Conservation (phyloP, 2,797 vertebrate species). For the Acrossocheilus wenchowensis region DNA sequence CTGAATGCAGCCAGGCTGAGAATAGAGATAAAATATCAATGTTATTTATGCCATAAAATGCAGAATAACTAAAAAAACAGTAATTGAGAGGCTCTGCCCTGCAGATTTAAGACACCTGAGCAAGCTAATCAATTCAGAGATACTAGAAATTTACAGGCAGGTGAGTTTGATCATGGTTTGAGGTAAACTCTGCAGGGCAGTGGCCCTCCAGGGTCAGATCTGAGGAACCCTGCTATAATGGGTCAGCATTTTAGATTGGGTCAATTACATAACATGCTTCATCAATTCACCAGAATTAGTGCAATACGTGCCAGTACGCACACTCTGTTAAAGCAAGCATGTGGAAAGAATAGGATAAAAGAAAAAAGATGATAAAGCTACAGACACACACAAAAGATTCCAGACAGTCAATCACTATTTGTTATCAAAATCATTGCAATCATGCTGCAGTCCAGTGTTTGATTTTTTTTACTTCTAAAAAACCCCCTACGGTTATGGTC, state of each 20-base stretch:
- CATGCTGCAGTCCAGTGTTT: not conserved
- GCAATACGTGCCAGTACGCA: not conserved
- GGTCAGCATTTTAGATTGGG: not conserved
- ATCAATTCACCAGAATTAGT: not conserved
- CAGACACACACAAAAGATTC: not conserved
- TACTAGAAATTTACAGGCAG: not conserved
- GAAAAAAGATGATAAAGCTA: not conserved
- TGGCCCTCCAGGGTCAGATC: not conserved
- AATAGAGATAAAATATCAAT: not conserved
- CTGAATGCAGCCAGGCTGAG: conserved; percentile 74
- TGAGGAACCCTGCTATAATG: not conserved
- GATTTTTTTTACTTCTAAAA: not conserved
- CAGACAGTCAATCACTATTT: not conserved
- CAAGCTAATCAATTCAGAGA: not conserved
- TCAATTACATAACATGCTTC: not conserved
- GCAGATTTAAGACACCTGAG: not conserved
- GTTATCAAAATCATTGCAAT: not conserved
- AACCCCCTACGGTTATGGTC: not conserved
- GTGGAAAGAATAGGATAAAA: not conserved
- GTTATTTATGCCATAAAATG: not conserved
- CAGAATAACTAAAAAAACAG: not conserved
- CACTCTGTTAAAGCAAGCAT: not conserved
- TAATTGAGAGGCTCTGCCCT: no score
- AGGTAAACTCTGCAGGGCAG: not conserved
- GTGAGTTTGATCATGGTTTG: not conserved